Evolutionary conservation across 2,113 vertebrate genomes (phyloP).

Genomic region (Cochlearius cochlearius): DNA sequence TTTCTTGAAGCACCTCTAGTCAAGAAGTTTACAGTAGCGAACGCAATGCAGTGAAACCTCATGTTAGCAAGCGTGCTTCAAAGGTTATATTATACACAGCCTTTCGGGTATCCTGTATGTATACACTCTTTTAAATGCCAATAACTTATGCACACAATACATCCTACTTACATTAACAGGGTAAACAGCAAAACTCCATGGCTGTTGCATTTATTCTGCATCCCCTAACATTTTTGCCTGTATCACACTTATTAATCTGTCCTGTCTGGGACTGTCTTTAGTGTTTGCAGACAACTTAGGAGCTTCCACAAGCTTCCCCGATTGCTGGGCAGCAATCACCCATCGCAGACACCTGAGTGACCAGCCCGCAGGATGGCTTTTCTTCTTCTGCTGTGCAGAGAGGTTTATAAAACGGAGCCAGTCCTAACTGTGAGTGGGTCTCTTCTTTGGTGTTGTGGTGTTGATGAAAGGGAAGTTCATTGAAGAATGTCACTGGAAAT

Average conservation of each 20-base stretch:
- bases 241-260: background rate
- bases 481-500: background rate
- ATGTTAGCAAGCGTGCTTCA: background rate
- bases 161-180: too few relatives aligned
- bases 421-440: too few relatives aligned
- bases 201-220: background rate
- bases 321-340: background rate
- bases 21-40: background rate
- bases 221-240: background rate
- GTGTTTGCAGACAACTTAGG: background rate
- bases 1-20: background rate
- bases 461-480: background rate
- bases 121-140: background rate
- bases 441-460: too few relatives aligned
- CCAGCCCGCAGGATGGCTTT: background rate
- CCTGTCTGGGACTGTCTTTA: too few relatives aligned
- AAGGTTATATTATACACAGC: too few relatives aligned
- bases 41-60: background rate
- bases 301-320: background rate
- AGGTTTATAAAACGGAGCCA: background rate
- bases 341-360: too few relatives aligned
- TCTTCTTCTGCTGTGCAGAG: background rate
- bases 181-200: rapidly evolving
- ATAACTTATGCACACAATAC: rapidly evolving
- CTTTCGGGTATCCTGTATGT: background rate